Evolutionary conservation across 2,113 vertebrate species (phyloP).

Genomic region (Caloenas nicobarica): DNA sequence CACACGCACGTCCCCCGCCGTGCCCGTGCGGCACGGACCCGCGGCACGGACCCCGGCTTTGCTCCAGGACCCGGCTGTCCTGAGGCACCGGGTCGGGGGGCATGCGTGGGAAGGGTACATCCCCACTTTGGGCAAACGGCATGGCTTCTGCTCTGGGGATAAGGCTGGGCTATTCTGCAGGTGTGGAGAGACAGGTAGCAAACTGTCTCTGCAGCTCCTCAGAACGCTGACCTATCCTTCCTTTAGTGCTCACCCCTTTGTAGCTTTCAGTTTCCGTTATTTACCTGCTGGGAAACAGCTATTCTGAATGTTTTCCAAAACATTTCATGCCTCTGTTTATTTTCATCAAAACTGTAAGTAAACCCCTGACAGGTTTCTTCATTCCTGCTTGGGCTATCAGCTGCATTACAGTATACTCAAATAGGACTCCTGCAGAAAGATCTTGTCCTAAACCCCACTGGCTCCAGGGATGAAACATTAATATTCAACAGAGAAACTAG

Average conservation of each 20-base stretch:
- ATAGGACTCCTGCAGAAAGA: neutral
- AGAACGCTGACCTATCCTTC: neutral
- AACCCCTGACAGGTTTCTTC: neutral
- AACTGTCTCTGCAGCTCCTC: neutral
- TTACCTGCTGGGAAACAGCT: neutral
- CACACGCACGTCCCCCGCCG: fast-evolving
- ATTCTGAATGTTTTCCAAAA: neutral
- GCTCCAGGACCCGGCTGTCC: fast-evolving
- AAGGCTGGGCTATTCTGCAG: neutral
- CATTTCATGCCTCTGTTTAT: neutral
- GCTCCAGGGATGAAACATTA: neutral
- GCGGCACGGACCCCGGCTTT: fast-evolving
- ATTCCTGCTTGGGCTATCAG: neutral
- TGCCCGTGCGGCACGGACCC: fast-evolving
- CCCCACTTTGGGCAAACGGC: fast-evolving
- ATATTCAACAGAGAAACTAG: neutral
- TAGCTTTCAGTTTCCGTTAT: neutral
- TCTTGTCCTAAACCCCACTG: neutral
- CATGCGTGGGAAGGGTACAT: fast-evolving
- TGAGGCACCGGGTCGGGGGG: neutral
- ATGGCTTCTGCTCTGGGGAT: neutral
- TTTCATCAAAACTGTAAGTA: neutral
- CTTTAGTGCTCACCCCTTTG: neutral
- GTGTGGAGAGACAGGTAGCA: neutral
- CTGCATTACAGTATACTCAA: neutral